A percentile compares a stretch with the other conserved stretches of the same genome.
Conservation (phyloP, 2,888 invertebrate genomes). For the Leptinotarsa juncta region DNA sequence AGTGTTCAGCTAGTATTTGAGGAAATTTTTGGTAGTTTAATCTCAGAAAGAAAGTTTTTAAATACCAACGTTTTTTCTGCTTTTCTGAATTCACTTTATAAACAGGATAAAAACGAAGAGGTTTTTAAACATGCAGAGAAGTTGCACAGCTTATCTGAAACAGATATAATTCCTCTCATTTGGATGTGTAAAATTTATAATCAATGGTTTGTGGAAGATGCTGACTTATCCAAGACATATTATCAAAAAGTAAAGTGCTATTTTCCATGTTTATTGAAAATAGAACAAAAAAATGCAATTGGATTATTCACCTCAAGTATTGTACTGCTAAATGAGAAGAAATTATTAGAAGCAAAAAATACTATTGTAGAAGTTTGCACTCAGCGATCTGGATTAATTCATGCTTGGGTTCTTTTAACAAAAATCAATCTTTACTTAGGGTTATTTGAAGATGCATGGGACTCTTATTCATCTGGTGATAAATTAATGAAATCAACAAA, state of each 20-base stretch:
- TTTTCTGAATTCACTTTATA: slow-evolving; percentile 68
- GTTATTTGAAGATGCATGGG: slow-evolving; percentile 68
- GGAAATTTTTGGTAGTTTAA: slow-evolving; percentile 54
- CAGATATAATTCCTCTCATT: slow-evolving; percentile 69
- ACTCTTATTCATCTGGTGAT: slow-evolving; percentile 61
- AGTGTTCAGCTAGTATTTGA: slow-evolving; percentile 48
- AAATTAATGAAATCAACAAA: slow-evolving; percentile 58
- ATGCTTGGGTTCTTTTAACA: slow-evolving; percentile 68
- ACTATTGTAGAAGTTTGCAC: slow-evolving; percentile 64
- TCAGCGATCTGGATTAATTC: slow-evolving; percentile 64
- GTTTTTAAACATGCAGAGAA: slow-evolving; percentile 66
- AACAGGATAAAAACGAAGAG: slow-evolving; percentile 62
- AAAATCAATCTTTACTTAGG: slow-evolving; percentile 67
- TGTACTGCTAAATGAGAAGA: slow-evolving; percentile 67
- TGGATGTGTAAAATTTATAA: slow-evolving; percentile 74
- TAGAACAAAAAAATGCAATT: slow-evolving; percentile 72
- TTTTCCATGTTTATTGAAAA: slow-evolving; percentile 68
- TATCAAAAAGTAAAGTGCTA: slow-evolving; percentile 56
- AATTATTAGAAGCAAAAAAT: slow-evolving; percentile 71
- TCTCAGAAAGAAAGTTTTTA: slow-evolving; percentile 37
- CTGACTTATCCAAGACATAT: slow-evolving; percentile 41
- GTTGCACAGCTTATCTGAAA: slow-evolving; percentile 67
- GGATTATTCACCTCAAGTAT: slow-evolving; percentile 74
- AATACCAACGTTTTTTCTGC: slow-evolving; percentile 58
- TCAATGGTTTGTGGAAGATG: slow-evolving; percentile 63